Conservation (phyloP, 2,888 invertebrate genomes). For the Mallateleia sp. region DNA sequence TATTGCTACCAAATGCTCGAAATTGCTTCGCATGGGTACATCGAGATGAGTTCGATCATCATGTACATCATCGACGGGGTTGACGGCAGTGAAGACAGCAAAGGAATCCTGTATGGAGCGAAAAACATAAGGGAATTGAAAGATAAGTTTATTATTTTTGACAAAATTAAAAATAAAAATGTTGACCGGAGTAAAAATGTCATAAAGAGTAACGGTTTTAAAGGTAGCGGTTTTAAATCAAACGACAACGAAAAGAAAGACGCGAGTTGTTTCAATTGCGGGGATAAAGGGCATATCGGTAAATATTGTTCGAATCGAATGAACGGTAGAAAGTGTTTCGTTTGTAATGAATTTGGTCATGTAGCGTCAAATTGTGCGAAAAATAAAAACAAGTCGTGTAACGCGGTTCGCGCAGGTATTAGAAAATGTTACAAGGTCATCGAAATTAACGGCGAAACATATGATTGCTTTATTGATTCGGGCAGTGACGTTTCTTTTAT, state of each 20-base stretch:
- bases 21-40: conserved; percentile 50
- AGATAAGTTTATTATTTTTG: conserved; percentile 57
- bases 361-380: conserved; percentile 30
- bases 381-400: conserved; percentile 28
- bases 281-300: conserved; percentile 30
- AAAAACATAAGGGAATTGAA: conserved; percentile 61
- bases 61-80: conserved; percentile 71
- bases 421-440: conserved; percentile 49
- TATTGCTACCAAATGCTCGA: conserved; percentile 67
- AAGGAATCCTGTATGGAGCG: conserved; percentile 64
- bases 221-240: conserved; percentile 4
- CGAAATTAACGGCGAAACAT: conserved; percentile 37
- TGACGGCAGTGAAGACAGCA: conserved; percentile 54
- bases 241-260: conserved; percentile 14
- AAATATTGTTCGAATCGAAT: conserved; percentile 18
- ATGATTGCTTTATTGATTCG: conserved; percentile 61
- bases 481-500: conserved; percentile 69
- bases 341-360: conserved; percentile 44
- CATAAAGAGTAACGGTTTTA: conserved; percentile 13
- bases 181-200: background rate
- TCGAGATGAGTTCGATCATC: conserved; percentile 57
- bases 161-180: conserved; percentile 34
- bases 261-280: conserved; percentile 54
- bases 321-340: conserved; percentile 46
- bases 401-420: conserved; percentile 10